phyloP scores from a whole-genome alignment of 2,888 invertebrate species.

The Chorisops tibialis region DNA sequence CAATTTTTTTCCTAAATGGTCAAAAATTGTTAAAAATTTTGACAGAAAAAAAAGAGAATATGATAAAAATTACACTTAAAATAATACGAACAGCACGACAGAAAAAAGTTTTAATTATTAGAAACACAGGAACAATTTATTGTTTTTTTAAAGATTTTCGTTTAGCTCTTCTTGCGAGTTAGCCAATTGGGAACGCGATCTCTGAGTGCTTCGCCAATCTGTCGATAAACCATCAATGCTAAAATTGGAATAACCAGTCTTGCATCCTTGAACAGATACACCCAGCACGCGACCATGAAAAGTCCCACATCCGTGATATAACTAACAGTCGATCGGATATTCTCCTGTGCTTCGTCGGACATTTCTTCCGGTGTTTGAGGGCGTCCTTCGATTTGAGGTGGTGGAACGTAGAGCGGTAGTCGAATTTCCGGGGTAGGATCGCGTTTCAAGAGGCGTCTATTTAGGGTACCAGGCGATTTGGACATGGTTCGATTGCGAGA shows the following conservation, averaged over 20 bases:
- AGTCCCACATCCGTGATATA: slow-evolving; percentile 73
- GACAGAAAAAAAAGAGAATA: neutral
- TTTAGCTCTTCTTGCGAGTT: slow-evolving; percentile 45
- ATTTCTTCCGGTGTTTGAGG: slow-evolving; percentile 52
- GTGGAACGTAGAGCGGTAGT: slow-evolving; percentile 7
- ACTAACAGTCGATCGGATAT: slow-evolving; percentile 66
- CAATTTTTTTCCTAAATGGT: neutral
- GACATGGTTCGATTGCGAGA: slow-evolving; percentile 36
- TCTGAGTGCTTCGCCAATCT: slow-evolving; percentile 65
- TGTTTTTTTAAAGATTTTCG: neutral
- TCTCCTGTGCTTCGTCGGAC: slow-evolving; percentile 62
- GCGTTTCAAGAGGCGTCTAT: slow-evolving; percentile 31
- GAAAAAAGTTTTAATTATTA: neutral
- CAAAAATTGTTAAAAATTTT: neutral
- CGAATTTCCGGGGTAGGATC: slow-evolving; percentile 17
- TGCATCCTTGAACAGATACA: slow-evolving; percentile 77
- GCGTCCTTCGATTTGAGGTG: slow-evolving; percentile 13
- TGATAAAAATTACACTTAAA: neutral
- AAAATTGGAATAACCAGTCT: slow-evolving; percentile 76
- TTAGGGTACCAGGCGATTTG: slow-evolving; percentile 38
- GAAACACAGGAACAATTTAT: slow-evolving; percentile 15
- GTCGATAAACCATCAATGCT: slow-evolving; percentile 71
- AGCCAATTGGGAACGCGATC: slow-evolving; percentile 61
- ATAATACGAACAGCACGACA: neutral
- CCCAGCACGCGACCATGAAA: slow-evolving; percentile 73